Base-by-base conservation (phyloP, 1,140 invertebrate genomes). In the Yoshiicerus persimilis region DNA sequence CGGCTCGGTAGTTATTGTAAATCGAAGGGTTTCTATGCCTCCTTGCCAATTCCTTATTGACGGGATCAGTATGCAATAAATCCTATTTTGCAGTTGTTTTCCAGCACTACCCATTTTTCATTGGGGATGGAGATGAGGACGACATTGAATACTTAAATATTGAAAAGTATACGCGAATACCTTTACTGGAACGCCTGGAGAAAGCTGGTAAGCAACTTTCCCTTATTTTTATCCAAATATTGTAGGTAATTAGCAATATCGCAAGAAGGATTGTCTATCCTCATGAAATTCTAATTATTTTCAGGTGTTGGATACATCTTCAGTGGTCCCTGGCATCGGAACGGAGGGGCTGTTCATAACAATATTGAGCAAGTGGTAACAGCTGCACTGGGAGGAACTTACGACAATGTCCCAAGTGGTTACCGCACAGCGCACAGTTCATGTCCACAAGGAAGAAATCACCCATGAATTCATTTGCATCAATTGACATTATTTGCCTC, bases 281-380 rank as follows among this genome's bases (percentile, higher is more conserved):
- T 70, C 9, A 6, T 41, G 39, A 6, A 8, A 41, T 41, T 8
- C 6, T 6, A 8, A 41, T 13, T 41, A 41, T 41, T 88, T 89
- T 88, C 89, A 92, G 93, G 94, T 47, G 92, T 94, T 10, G 89
- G 91, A 10, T 91, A 92, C 86, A 92, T 94, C 38, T 94, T 95
- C 91, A 93, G 92, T 91, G 94, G 94, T 4, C 94, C 95, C 92
- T 94, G 93, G 90, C 94, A 95, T 91, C 90, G 92, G n/a, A 95
- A 95, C 90, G 92, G 90, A n/a, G 93, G 93, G 30, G 93, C 93
- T 16, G 91, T 89, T 16, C 93, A 93, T 90, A 92, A 93, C 80
- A 90, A 92, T 64, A 87, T 94, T 87, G 92, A 94, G 91, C 88
- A 93, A 36, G 92, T 95, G 6, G 92, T 93, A 0, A 95, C 94